phyloP scores from a whole-genome alignment of 2,888 invertebrate genomes.

The Protonemura montana region DNA sequence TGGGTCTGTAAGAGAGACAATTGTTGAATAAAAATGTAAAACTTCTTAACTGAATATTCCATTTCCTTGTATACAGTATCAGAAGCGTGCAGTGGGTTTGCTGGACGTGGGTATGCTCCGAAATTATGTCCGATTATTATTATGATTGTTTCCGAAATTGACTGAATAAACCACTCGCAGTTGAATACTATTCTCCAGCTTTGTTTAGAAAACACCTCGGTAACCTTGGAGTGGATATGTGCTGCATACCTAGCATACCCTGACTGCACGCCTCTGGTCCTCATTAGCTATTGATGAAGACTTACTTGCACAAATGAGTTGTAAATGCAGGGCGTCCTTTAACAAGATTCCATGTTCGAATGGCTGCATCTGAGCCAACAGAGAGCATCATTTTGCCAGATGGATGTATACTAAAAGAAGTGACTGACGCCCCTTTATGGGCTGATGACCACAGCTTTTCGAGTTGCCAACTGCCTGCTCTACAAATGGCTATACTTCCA shows the following conservation, averaged over 20 bases:
- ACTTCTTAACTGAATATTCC: no score
- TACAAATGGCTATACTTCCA: constrained; percentile 81
- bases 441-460: constrained; percentile 84
- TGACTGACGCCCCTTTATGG: constrained; percentile 77
- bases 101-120: no score
- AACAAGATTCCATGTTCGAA: constrained; percentile 93
- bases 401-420: constrained; percentile 83
- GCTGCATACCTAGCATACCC: no score
- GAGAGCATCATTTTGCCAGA: constrained; percentile 88
- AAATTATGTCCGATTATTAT: no score
- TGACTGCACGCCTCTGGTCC: no score
- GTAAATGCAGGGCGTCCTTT: constrained; percentile 91
- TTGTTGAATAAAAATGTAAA: constrained; percentile 25
- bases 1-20: constrained; percentile 9
- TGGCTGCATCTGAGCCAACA: constrained; percentile 81
- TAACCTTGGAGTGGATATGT: no score
- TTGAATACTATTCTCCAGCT: no score
- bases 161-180: no score
- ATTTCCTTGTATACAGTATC: no score
- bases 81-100: no score
- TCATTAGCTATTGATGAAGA: constrained; percentile 32
- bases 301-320: constrained; percentile 73
- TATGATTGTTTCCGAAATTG: no score
- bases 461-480: constrained; percentile 84
- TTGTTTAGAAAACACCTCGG: no score